A percentile compares a stretch with the other conserved stretches of the same genome.
Evolutionary conservation across 2,113 vertebrate genomes (phyloP).

Genomic region (human (Homo sapiens)): DNA sequence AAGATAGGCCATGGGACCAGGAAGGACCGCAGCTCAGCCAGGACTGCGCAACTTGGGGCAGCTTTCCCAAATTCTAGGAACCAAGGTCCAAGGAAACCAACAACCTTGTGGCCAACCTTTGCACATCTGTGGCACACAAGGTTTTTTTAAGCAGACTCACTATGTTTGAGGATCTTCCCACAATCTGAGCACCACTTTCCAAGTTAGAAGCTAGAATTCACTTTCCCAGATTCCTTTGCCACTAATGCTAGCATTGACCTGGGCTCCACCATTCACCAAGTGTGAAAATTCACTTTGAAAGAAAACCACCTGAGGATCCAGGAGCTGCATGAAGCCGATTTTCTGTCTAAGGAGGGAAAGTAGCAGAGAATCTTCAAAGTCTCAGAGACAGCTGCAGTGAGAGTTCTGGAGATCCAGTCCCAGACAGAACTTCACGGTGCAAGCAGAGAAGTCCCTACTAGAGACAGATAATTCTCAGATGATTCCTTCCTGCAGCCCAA

Average conservation of each 20-base stretch:
- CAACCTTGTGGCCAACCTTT: too few species aligned
- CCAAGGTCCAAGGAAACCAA: background rate
- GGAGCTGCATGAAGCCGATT: background rate
- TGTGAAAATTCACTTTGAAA: background rate
- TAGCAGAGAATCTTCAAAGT: background rate
- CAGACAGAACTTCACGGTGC: rapidly evolving
- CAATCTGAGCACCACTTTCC: rapidly evolving
- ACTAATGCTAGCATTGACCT: background rate
- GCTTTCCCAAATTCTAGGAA: background rate
- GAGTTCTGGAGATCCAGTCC: too few species aligned
- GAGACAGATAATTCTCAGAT: background rate
- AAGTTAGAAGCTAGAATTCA: background rate
- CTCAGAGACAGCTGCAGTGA: background rate
- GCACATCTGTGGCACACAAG: rapidly evolving
- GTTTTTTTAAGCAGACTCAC: background rate
- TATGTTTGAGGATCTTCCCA: background rate
- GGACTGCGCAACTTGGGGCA: too few species aligned
- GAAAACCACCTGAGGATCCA: background rate
- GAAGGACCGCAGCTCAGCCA: background rate
- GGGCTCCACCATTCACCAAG: background rate
- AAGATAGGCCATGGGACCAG: background rate
- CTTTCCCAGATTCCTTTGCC: background rate
- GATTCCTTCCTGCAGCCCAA: background rate
- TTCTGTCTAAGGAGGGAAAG: background rate
- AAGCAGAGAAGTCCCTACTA: background rate